A percentile compares a stretch with the other conserved stretches of the same genome.
These are phyloP conservation scores for Bugula neritina DNA, from an alignment of 2,888 invertebrate genomes.

Conservation along the genomic window DNA sequence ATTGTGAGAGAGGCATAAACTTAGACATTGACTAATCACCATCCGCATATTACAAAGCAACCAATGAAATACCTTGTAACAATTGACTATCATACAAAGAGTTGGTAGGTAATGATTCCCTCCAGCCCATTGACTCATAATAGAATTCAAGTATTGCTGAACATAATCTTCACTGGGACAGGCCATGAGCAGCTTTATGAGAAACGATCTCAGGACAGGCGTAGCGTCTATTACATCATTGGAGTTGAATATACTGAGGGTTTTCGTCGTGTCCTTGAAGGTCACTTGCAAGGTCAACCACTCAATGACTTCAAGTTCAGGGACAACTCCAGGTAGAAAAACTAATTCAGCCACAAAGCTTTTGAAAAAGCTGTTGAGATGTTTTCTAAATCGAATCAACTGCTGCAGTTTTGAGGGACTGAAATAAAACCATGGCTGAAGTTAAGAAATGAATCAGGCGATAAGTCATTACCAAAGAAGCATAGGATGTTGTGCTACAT, in stretches of 20 bases:
- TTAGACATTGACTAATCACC: too few species aligned
- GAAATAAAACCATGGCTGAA: too few species aligned
- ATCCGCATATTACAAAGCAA: too few species aligned
- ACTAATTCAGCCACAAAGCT: conserved; percentile 33
- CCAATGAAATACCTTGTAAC: too few species aligned
- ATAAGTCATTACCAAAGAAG: too few species aligned
- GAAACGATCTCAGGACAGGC: conserved; percentile 41
- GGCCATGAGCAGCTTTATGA: conserved; percentile 40
- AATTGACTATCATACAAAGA: too few species aligned
- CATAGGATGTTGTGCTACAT: too few species aligned
- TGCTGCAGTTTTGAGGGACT: too few species aligned
- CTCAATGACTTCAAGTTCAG: conserved; percentile 30
- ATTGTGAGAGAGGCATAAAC: too few species aligned
- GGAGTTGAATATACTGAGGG: not conserved
- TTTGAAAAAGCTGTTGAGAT: conserved; percentile 34
- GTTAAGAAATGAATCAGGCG: too few species aligned
- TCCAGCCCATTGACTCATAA: not conserved
- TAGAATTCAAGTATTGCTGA: not conserved
- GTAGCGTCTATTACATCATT: conserved; percentile 40
- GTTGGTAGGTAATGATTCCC: too few species aligned
- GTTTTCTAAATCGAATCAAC: conserved; percentile 31
- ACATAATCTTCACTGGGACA: not conserved
- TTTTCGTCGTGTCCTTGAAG: not conserved
- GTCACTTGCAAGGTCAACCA: conserved; percentile 33
- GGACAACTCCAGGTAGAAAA: conserved; percentile 31